Percentiles rank a stretch among this genome's conserved stretches.
Conservation (phyloP, 2,113 vertebrate genomes). For the Notothenia rossii region DNA sequence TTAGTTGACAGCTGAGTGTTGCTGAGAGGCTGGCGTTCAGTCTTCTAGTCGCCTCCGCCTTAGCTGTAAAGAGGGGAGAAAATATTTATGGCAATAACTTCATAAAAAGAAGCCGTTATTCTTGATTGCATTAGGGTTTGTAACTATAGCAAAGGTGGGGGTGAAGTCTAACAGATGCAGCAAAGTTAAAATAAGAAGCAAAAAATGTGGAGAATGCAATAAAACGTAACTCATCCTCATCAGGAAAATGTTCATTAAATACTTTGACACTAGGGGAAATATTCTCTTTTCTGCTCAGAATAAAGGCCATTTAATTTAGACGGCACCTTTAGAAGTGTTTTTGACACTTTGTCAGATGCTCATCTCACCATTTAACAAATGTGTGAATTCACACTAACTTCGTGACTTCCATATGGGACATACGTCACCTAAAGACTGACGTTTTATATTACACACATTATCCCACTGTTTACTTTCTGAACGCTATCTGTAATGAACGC, state of each 20-base stretch:
- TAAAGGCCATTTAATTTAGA: not conserved
- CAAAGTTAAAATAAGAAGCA: not conserved
- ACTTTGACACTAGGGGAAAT: too few species aligned
- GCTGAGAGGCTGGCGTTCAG: conserved; percentile 30
- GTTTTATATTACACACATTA: not conserved
- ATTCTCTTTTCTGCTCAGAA: too few species aligned
- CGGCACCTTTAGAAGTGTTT: not conserved
- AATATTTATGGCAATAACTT: not conserved
- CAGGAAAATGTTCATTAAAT: not conserved
- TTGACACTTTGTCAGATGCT: not conserved
- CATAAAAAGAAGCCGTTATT: not conserved
- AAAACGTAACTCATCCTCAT: not conserved
- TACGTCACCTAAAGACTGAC: not conserved
- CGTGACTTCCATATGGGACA: not conserved
- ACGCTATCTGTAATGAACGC: not conserved
- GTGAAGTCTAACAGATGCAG: not conserved
- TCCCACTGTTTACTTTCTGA: not conserved
- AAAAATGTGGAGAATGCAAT: not conserved
- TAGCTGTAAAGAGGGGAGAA: not conserved
- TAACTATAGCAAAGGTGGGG: not conserved
- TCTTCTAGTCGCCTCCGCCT: conserved; percentile 13
- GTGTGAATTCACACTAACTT: not conserved
- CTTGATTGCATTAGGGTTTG: not conserved
- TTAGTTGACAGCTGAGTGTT: conserved; percentile 70
- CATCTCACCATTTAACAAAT: not conserved